These are phyloP conservation scores for Anthonomus grandis DNA, from an alignment of 1,140 invertebrate species.

Conservation along the genomic window DNA sequence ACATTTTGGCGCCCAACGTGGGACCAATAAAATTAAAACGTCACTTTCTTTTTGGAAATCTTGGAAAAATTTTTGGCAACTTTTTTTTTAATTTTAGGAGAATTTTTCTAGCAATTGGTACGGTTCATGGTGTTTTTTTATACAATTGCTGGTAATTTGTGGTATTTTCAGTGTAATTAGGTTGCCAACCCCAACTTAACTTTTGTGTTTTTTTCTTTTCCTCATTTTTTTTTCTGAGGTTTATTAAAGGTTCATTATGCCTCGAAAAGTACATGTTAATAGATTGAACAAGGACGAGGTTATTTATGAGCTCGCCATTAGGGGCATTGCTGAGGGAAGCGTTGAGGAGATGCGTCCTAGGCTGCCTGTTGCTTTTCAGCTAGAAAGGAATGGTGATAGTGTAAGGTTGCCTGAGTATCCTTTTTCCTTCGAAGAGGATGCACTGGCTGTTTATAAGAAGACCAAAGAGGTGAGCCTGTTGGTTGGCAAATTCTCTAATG, in stretches of 20 bases:
- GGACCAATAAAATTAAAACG: no score
- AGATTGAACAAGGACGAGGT: slow-evolving; percentile 15
- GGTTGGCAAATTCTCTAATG: neutral
- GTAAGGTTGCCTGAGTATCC: slow-evolving; percentile 9
- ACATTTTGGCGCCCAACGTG: no score
- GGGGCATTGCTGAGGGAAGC: slow-evolving; percentile 9
- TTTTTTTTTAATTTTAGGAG: no score
- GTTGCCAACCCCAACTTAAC: no score
- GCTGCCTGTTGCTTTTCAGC: slow-evolving; percentile 7
- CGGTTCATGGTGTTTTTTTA: no score
- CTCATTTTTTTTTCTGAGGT: no score
- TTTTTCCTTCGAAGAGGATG: slow-evolving; percentile 13
- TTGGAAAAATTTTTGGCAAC: no score
- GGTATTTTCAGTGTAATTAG: no score
- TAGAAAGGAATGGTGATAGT: slow-evolving; percentile 20
- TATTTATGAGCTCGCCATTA: slow-evolving; percentile 11
- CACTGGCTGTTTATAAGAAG: neutral
- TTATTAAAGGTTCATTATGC: slow-evolving; percentile 3
- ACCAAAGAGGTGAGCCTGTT: neutral
- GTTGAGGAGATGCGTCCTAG: slow-evolving; percentile 15
- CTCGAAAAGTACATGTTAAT: slow-evolving; percentile 13
- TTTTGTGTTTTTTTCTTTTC: no score
- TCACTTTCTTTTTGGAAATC: no score
- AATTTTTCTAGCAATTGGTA: no score
- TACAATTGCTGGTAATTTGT: no score